These are phyloP conservation scores for Drosophila stalkeri DNA, from an alignment of 2,888 invertebrate species.

Conservation along the genomic window DNA sequence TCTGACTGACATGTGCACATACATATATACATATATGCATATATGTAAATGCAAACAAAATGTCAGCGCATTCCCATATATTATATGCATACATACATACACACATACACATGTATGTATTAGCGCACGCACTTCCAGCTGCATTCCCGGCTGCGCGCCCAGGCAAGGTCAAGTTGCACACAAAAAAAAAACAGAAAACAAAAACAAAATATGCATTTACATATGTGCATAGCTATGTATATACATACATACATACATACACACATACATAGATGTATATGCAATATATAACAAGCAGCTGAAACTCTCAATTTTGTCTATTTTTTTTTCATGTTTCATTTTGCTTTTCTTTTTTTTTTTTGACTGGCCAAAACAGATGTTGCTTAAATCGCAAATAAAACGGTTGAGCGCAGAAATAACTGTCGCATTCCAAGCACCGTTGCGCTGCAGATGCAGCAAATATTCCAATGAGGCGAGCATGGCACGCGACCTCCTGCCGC, in stretches of 20 bases:
- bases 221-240: neutral
- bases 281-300: slow-evolving; percentile 5
- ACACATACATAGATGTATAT: neutral
- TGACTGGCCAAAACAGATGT: slow-evolving; percentile 66
- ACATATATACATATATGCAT: neutral
- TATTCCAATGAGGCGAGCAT: slow-evolving; percentile 20
- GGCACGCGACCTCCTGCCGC: slow-evolving; percentile 32
- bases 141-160: slow-evolving; percentile 16
- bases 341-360: too few relatives aligned
- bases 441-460: slow-evolving; percentile 32
- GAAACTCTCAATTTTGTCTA: neutral
- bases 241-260: neutral
- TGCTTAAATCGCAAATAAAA: slow-evolving; percentile 65
- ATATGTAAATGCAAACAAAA: neutral
- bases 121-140: slow-evolving; percentile 11
- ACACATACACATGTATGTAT: slow-evolving; percentile 3
- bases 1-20: slow-evolving; percentile 18
- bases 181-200: neutral
- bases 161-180: slow-evolving; percentile 28
- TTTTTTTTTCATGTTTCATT: neutral
- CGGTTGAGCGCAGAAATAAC: slow-evolving; percentile 50
- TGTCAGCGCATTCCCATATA: slow-evolving; percentile 2
- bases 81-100: neutral
- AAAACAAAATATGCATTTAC: neutral
- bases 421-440: slow-evolving; percentile 49